A percentile compares a stretch with the other conserved stretches of the same genome.
These are phyloP conservation scores for Ctenoplectra terminalis DNA, from an alignment of 1,140 invertebrate species.

Conservation along the genomic window DNA sequence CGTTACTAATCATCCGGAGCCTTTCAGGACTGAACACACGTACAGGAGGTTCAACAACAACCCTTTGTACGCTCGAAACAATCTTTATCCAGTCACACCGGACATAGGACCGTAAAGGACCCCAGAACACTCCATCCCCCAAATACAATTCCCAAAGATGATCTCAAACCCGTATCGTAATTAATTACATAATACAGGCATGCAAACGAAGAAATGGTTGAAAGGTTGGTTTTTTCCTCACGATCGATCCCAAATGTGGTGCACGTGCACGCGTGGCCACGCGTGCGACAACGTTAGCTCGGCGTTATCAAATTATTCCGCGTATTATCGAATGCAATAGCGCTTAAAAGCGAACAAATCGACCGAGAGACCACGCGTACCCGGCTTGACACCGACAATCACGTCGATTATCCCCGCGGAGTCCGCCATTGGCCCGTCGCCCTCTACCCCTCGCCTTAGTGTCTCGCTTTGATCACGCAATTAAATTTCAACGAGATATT, in stretches of 20 bases:
- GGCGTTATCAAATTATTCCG: slow-evolving; percentile 46
- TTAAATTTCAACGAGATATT: slow-evolving; percentile 68
- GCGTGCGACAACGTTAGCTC: background rate
- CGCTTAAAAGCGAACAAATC: slow-evolving; percentile 53
- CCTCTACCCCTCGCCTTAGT: background rate
- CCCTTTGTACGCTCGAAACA: too few relatives aligned
- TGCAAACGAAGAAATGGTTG: too few relatives aligned
- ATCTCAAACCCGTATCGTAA: too few relatives aligned
- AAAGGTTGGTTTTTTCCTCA: background rate
- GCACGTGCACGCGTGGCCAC: background rate
- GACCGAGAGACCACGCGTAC: slow-evolving; percentile 26
- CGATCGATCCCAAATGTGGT: background rate
- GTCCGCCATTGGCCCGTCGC: background rate
- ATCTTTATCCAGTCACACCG: too few relatives aligned
- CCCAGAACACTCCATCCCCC: too few relatives aligned
- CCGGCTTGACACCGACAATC: slow-evolving; percentile 41
- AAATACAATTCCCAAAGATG: too few relatives aligned
- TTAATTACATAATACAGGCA: too few relatives aligned
- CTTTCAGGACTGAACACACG: too few relatives aligned
- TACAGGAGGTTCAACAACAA: too few relatives aligned
- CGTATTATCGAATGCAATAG: slow-evolving; percentile 37
- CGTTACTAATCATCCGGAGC: too few relatives aligned
- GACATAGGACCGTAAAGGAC: too few relatives aligned
- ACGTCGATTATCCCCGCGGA: slow-evolving; percentile 37
- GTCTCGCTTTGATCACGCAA: slow-evolving; percentile 60